Conservation (phyloP, 2,113 vertebrate genomes). For the Gnathonemus echidnorhynchus region DNA sequence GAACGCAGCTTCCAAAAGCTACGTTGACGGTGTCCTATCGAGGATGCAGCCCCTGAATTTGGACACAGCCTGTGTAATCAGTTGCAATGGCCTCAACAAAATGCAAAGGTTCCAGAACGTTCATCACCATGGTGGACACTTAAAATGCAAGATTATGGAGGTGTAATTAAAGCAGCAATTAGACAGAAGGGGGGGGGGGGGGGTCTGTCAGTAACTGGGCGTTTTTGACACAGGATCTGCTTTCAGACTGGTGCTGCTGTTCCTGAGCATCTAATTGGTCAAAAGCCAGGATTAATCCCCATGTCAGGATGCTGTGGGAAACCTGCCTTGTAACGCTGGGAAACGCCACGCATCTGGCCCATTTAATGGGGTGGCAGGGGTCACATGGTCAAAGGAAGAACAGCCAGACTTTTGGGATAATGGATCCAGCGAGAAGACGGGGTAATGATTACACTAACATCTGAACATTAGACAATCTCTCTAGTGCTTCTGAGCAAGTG, state of each 20-base stretch:
- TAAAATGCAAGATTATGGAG: slow-evolving; percentile 74
- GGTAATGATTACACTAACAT: not conserved
- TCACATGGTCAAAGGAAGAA: slow-evolving; percentile 27
- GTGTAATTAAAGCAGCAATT: slow-evolving; percentile 51
- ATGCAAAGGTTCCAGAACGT: slow-evolving; percentile 50
- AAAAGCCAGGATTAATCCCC: slow-evolving; percentile 71
- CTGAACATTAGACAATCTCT: not conserved
- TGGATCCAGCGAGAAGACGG: not conserved
- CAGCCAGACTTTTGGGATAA: not conserved
- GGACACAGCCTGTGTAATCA: not conserved
- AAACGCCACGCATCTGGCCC: slow-evolving; percentile 37
- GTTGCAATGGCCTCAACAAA: slow-evolving; percentile 21
- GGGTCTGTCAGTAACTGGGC: slow-evolving; percentile 81
- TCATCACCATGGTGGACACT: slow-evolving; percentile 45
- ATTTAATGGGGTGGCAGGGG: slow-evolving; percentile 48
- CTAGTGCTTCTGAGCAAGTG: not conserved
- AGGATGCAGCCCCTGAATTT: not conserved
- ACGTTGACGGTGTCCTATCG: not conserved
- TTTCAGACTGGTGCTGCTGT: slow-evolving; percentile 56
- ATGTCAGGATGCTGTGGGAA: slow-evolving; percentile 60
- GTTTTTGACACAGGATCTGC: slow-evolving; percentile 74
- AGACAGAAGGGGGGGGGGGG: slow-evolving; percentile 63
- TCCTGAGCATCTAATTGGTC: slow-evolving; percentile 80
- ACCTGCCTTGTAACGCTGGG: slow-evolving; percentile 43
- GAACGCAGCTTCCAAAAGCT: not conserved